Base-by-base conservation (phyloP, 53 echinoderm and acorn worm genomes). In the Apostichopus leukothele region DNA sequence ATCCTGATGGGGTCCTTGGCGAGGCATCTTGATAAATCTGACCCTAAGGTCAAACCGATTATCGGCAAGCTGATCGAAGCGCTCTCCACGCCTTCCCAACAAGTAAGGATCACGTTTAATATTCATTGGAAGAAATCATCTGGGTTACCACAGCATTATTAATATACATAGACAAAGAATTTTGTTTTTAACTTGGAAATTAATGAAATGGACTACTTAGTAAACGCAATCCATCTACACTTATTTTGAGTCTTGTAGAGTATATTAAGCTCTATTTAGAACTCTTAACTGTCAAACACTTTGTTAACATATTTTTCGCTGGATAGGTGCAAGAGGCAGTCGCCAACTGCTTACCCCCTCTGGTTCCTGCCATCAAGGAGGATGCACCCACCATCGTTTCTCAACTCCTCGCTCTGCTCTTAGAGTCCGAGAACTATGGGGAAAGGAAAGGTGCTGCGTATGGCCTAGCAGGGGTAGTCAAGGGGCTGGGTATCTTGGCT, bases 371-470 rank as follows among this genome's bases (percentile, higher is more conserved):
- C 27, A 97, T 97, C 92, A 97, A 97, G 83, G 60, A 90, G 12
- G 95, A 95, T 73, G 94, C 95, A 83, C 95, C 97, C 13, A 89
- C 91, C 9, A 95, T 97, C 75, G 94, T 97, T 76, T 86, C 94
- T 76, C 91, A 93, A 54, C 97, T 97, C 59, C 88, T 97, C 19
- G 59, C 85, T 5, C 91, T 97, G 21, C 88, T 97, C 51, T 79
- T 97, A 23, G 95, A 95, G 25, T 97, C 97, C 0, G 95, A 97
- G 91, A 97, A 95, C 86, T 97, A 91, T 54, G 97, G 95, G 1
- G 97, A 97, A 86, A 92, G 97, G 92, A 95, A 97, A 86, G 97
- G 97, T 8, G 95, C 95, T 7, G 97, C 97, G 11, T 95, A 97
- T 59, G 97, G 97, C 5, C 93, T 97, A 75, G 97, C 95, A 59